Base-by-base conservation (phyloP, 2,888 invertebrate genomes). In the Latrodectus hesperus region DNA sequence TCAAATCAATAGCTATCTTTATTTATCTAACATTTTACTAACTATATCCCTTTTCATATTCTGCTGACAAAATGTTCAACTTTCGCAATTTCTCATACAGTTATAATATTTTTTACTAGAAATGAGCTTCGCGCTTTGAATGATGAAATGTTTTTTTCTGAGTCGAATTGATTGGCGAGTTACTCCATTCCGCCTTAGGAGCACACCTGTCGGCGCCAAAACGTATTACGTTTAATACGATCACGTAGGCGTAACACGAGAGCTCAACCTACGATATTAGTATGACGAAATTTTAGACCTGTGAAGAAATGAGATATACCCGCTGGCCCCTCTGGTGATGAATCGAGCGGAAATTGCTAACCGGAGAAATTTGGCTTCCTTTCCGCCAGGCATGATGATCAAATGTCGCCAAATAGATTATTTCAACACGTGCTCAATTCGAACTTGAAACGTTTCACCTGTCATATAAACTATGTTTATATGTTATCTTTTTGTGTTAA, bases 141-240 rank as follows among this genome's bases (percentile, higher is more conserved):
- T 9, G 14, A 64, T 14, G 64, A 64, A 14, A 64, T 64, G 64
- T 64, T 64, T 64, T 14, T 64, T 64, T 38, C 38, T 38, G 38
- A 17, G 68, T 22, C 22, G 22, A 68, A 68, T 22, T 16, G 22
- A 16, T n/a, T n/a, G 64, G 14, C n/a, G 14, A 16, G 64, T 16
- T 14, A 8, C 22, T 22, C 22, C 9, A 17, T 26, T 11, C 12
- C 68, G 16, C 17, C 17, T 12, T 6, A 26, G 17, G 68, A 68
- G 26, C 68, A 68, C 68, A 68, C 68, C 68, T 68, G 68, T 11
- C 26, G 68, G 26, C 68, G 68, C 17, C 22, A 68, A 26, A 68
- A 17, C 17, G 11, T 17, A 26, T 22, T 16, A 22, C 22, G 11
- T 5, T 22, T 12, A 26, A 22, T 68, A 68, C 68, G 17, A 68